phyloP scores from a whole-genome alignment of 1,140 invertebrate species.

The Zophobas atratus region DNA sequence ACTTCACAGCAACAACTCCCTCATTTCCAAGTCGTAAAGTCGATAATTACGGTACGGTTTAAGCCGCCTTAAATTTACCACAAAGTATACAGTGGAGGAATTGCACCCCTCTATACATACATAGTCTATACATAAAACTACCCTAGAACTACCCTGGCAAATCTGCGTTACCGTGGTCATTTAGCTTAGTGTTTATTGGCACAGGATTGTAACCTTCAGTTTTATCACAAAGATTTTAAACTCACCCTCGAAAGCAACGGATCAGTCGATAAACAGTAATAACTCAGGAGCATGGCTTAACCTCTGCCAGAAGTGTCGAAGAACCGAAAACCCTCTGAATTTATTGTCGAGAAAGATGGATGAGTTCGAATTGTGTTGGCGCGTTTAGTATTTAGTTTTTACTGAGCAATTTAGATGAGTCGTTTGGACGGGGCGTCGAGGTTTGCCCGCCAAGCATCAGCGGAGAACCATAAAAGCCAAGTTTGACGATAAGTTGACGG shows the following conservation, averaged over 20 bases:
- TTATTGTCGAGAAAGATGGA: not conserved
- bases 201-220: not conserved
- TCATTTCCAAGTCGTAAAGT: too few relatives aligned
- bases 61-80: conserved; percentile 20
- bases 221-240: conserved; percentile 12
- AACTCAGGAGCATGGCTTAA: too few relatives aligned
- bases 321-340: not conserved
- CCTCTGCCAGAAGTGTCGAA: too few relatives aligned
- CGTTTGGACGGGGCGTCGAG: too few relatives aligned
- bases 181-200: conserved; percentile 18
- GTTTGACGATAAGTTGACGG: too few relatives aligned
- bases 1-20: too few relatives aligned
- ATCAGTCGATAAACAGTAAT: too few relatives aligned
- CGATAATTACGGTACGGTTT: not conserved
- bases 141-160: conserved; percentile 2
- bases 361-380: too few relatives aligned
- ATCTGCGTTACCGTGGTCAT: conserved; percentile 7
- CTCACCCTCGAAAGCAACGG: not conserved
- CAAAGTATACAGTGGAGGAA: not conserved
- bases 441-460: too few relatives aligned
- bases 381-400: not conserved
- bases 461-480: too few relatives aligned
- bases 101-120: not conserved
- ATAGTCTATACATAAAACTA: not conserved
- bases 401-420: not conserved